Evolutionary conservation across 2,888 invertebrate genomes (phyloP), one percentile per base, ranked within the genome.

Genomic region (Phorcus lineatus): DNA sequence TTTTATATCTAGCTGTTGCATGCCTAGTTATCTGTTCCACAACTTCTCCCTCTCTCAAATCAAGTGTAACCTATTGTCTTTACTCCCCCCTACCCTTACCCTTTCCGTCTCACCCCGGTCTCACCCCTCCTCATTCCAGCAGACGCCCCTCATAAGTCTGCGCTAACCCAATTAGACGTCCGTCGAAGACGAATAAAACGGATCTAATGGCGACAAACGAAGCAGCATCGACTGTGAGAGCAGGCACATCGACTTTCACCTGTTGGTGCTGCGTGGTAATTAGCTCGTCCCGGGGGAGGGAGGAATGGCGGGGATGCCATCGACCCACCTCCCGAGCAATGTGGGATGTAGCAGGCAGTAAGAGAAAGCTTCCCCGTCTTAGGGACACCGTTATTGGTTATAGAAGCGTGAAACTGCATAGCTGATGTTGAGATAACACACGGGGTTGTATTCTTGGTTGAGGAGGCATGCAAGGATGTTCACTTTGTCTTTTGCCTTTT

Each of bases 101-200:
- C 36, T n/a, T 57, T 24, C 7, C 40, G 36, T 36, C 24, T 22
- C 67, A 24, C 67, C 67, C 16, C 67, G 2, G 57, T 17, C 28
- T 62, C 40, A 31, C 36, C 36, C 70, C 70, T 70, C 70, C 40
- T 16, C 19, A 6, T 17, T 17, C 40, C 11, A 17, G 40, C 70
- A 70, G 70, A 70, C 70, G 70, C 70, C 70, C 70, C 70, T 70
- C 70, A 36, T 70, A 70, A 70, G 36, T 70, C 70, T 70, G 70
- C 36, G 36, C 70, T 70, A 70, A 70, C 70, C 70, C 40, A 70
- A 70, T 70, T 70, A 70, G 70, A 70, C 19, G 36, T 36, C 16
- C 70, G 40, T 36, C 17, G 40, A 70, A 40, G 70, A 70, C 13
- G 70, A 70, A 70, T 70, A 70, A 70, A 70, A 70, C 70, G 70